Conservation (phyloP, 2,113 vertebrate genomes). For the Carassius auratus region DNA sequence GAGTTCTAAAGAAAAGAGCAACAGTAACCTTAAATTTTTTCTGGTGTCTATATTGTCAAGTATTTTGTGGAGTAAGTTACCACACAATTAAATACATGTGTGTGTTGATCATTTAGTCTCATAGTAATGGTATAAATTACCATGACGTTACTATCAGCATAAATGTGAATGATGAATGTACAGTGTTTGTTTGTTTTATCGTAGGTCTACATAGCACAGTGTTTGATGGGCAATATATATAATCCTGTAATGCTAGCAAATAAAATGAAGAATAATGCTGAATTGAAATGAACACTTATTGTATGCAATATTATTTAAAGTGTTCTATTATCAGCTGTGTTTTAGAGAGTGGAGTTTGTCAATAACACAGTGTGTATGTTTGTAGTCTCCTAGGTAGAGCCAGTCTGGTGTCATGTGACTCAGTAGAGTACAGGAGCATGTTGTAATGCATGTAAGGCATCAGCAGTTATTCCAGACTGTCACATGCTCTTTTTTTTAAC, state of each 20-base stretch:
- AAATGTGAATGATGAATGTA: not conserved
- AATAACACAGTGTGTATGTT: not conserved
- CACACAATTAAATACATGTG: not conserved
- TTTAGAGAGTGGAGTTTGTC: not conserved
- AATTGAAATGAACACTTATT: not conserved
- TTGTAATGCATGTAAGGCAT: not conserved
- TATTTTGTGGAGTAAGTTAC: not conserved
- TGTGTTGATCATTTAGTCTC: not conserved
- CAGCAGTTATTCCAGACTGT: not conserved
- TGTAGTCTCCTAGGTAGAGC: not conserved
- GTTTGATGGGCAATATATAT: not conserved
- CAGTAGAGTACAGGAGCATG: not conserved
- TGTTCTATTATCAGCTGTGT: not conserved
- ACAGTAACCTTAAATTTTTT: not conserved
- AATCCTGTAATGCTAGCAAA: not conserved
- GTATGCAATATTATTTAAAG: not conserved
- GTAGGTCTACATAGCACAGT: too few relatives aligned
- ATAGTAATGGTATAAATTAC: not conserved
- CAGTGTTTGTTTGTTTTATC: not conserved
- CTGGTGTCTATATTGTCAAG: not conserved
- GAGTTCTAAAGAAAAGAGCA: too few relatives aligned
- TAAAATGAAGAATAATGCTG: not conserved
- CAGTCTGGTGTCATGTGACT: constrained; percentile 28
- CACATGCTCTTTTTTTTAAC: not conserved
- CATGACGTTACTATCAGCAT: not conserved